These are phyloP conservation scores for Smithornis capensis DNA, from an alignment of 2,113 vertebrate species.

Conservation along the genomic window DNA sequence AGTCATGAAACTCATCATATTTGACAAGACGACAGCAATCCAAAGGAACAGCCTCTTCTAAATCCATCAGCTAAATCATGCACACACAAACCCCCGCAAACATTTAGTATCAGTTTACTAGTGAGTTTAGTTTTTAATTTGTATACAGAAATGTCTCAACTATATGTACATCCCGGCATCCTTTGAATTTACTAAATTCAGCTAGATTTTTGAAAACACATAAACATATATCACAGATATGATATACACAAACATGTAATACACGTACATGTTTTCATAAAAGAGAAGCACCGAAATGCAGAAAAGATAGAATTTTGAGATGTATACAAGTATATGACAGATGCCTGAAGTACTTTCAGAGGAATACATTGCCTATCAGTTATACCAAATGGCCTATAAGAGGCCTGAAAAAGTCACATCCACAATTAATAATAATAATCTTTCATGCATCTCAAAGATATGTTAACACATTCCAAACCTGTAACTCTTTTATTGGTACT, in stretches of 20 bases:
- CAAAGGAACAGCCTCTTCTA: constrained; percentile 84
- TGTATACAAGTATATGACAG: not conserved
- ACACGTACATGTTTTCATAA: not conserved
- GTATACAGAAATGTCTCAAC: not conserved
- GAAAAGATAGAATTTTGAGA: not conserved
- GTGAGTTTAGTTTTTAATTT: not conserved
- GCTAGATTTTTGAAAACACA: not conserved
- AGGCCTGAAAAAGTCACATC: not conserved
- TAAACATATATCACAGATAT: fast-evolving
- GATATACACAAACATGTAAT: not conserved
- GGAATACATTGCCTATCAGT: not conserved
- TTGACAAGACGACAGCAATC: constrained; percentile 97
- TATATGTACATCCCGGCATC: fast-evolving
- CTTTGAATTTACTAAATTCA: not conserved
- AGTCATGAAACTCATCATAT: constrained; percentile 98
- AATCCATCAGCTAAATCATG: constrained; percentile 86
- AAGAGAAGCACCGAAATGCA: not conserved
- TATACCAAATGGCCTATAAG: not conserved
- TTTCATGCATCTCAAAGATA: not conserved
- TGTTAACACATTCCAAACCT: not conserved
- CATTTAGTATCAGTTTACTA: not conserved
- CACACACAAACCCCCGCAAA: not conserved
- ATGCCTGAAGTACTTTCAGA: not conserved
- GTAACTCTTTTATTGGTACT: not conserved
- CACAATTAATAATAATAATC: not conserved